phyloP scores from a whole-genome alignment of 2,113 vertebrate species.

The Aphyosemion australe region DNA sequence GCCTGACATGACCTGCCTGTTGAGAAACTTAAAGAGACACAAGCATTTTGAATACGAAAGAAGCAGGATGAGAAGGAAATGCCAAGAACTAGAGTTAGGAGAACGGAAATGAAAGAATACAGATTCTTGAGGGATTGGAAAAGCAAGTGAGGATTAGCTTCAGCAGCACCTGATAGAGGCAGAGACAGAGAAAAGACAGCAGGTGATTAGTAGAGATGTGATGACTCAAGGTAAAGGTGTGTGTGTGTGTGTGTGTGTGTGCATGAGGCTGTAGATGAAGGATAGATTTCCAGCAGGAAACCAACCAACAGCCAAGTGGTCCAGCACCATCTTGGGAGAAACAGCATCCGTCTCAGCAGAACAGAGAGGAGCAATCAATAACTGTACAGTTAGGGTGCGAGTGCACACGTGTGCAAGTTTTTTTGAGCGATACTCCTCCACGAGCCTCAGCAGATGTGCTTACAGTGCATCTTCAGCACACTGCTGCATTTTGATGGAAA shows the following conservation, averaged over 20 bases:
- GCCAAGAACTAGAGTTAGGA: neutral
- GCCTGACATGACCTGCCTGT: constrained; percentile 16
- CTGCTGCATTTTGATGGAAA: constrained; percentile 17
- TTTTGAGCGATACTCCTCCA: constrained; percentile 26
- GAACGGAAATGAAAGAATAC: constrained; percentile 22
- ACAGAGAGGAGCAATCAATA: constrained; percentile 69
- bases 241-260: constrained; percentile 5
- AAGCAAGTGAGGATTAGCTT: constrained; percentile 17
- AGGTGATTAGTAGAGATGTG: constrained; percentile 45
- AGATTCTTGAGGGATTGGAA: constrained; percentile 19
- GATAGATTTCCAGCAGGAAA: constrained; percentile 43
- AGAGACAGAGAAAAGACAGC: constrained; percentile 16
- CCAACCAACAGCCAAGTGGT: constrained; percentile 58
- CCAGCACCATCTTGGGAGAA: constrained; percentile 54
- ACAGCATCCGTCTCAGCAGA: constrained; percentile 73
- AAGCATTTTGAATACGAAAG: constrained; percentile 14
- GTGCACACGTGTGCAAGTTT: constrained; percentile 5
- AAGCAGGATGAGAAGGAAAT: constrained; percentile 26
- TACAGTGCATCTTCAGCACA: constrained; percentile 31
- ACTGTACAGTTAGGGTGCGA: constrained; percentile 62
- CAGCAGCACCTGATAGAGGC: constrained; percentile 24
- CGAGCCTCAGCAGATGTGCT: constrained; percentile 20
- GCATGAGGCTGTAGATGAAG: constrained; percentile 39
- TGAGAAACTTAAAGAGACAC: constrained; percentile 6
- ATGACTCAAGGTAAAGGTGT: constrained; percentile 38